phyloP scores from a whole-genome alignment of 1,140 invertebrate species.

The Magallana angulata region DNA sequence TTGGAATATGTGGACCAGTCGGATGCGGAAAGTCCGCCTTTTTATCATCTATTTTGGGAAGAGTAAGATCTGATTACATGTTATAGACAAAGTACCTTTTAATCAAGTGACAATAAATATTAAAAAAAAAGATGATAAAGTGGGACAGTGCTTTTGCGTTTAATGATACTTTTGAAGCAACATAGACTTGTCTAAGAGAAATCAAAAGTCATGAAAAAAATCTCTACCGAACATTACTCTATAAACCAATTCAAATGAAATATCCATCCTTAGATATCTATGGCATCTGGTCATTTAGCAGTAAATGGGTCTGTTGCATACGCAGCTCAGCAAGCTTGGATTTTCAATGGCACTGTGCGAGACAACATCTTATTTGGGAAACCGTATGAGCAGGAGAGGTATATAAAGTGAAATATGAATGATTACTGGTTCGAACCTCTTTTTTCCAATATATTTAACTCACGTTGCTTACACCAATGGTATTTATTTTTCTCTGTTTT shows the following conservation, averaged over 20 bases:
- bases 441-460: too few species aligned
- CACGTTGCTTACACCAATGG: too few species aligned
- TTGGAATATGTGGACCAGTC: constrained; percentile 89
- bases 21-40: constrained; percentile 95
- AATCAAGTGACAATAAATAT: too few species aligned
- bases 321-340: constrained; percentile 85
- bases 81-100: too few species aligned
- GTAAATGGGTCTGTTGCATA: constrained; percentile 84
- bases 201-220: too few species aligned
- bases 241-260: too few species aligned
- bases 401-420: not conserved
- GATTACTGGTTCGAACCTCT: too few species aligned
- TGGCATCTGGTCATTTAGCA: constrained; percentile 80
- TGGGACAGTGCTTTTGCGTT: too few species aligned
- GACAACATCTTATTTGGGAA: constrained; percentile 86
- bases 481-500: constrained; percentile 68
- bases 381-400: constrained; percentile 80
- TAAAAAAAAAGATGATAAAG: too few species aligned
- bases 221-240: too few species aligned
- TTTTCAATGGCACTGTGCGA: constrained; percentile 84
- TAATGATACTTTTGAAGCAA: too few species aligned
- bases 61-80: constrained; percentile 82
- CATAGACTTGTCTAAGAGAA: too few species aligned
- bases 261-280: constrained; percentile 70
- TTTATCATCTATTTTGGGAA: constrained; percentile 91